Percentiles rank a stretch among this genome's conserved stretches.
Conservation (phyloP, 2,113 vertebrate genomes). For the human region GRCh38 chr1:90850001-90850500, state of each 20-base stretch:
- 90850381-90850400: constrained; percentile 47
- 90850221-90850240: constrained; percentile 21
- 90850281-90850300: neutral
- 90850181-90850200: neutral
- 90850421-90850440: constrained; percentile 54
- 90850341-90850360: constrained; percentile 40
- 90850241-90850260: constrained; percentile 28
- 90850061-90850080: constrained; percentile 31
- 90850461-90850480: constrained; percentile 65
- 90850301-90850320: neutral
- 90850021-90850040: neutral
- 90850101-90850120: constrained; percentile 20
- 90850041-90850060: neutral
- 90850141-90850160: neutral
- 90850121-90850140: neutral
- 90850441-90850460: constrained; percentile 62
- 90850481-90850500: constrained; percentile 49
- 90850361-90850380: neutral
- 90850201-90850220: constrained; percentile 40
- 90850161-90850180: neutral
- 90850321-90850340: neutral
- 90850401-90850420: constrained; percentile 51
- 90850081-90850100: neutral
- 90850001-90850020: neutral
- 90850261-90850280: neutral